Evolutionary conservation across 2,888 invertebrate genomes (phyloP).

Genomic region (Platycheirus rosarum): DNA sequence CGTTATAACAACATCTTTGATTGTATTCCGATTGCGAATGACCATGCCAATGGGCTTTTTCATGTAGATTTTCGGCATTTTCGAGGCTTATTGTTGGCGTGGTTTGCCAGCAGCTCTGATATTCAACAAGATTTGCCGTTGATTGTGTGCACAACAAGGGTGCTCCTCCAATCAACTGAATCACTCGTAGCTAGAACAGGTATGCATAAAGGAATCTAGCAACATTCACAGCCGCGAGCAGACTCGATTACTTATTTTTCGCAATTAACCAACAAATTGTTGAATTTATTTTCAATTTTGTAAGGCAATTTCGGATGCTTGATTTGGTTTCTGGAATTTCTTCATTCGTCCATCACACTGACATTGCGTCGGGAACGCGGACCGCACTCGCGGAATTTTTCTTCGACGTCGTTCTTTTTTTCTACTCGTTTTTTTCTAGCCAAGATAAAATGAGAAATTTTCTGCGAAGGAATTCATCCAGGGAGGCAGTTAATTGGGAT

Average conservation of each 20-base stretch:
- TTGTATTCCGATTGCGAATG: constrained; percentile 92
- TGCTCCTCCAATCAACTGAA: constrained; percentile 64
- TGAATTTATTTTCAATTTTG: constrained; percentile 14
- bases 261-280: not conserved
- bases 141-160: constrained; percentile 35
- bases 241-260: not conserved
- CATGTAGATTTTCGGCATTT: constrained; percentile 82
- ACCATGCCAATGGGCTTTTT: constrained; percentile 93
- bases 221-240: constrained; percentile 9
- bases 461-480: no score
- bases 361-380: constrained; percentile 57
- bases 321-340: constrained; percentile 48
- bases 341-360: constrained; percentile 59
- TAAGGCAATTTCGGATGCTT: constrained; percentile 29
- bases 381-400: constrained; percentile 60
- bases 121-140: not conserved
- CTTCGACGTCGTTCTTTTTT: constrained; percentile 1
- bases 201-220: constrained; percentile 63
- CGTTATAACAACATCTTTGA: constrained; percentile 94
- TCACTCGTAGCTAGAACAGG: constrained; percentile 11
- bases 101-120: constrained; percentile 3
- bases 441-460: constrained; percentile 1
- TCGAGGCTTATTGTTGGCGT: constrained; percentile 41
- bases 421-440: not conserved
- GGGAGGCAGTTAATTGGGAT: not conserved